Evolutionary conservation across 2,113 vertebrate species (phyloP).

Genomic region (Pseudonaja textilis): DNA sequence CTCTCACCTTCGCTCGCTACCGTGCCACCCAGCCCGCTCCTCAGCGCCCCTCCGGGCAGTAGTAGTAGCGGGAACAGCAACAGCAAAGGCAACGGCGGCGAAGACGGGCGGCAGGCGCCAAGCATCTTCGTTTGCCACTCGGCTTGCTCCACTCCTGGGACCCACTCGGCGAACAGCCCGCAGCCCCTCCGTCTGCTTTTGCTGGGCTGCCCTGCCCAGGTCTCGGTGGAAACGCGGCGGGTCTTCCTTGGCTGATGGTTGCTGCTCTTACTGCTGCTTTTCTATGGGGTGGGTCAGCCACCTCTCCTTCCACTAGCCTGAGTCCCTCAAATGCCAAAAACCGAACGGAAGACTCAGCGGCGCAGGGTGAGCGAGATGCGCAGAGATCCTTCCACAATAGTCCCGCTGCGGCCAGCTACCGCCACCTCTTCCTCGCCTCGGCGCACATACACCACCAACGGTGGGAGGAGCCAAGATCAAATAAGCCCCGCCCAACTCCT

Average conservation of each 20-base stretch:
- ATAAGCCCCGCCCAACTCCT: not conserved
- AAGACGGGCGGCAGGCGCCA: conserved; percentile 30
- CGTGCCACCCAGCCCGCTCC: conserved; percentile 66
- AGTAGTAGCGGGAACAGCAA: conserved; percentile 38
- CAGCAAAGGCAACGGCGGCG: conserved; percentile 46
- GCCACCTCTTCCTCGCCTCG: not conserved
- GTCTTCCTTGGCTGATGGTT: not conserved
- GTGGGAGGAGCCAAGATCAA: not conserved
- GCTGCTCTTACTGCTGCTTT: not conserved
- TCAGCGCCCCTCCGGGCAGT: conserved; percentile 60
- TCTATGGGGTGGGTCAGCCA: not conserved
- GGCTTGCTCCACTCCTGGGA: not conserved
- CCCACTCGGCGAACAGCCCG: not conserved
- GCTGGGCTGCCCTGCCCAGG: not conserved
- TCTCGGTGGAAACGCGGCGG: not conserved
- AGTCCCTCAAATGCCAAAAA: too few species aligned
- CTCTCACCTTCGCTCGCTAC: conserved; percentile 70
- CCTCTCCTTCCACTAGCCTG: not conserved
- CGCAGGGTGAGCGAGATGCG: not conserved
- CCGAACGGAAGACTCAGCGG: not conserved
- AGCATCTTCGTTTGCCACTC: conserved; percentile 28
- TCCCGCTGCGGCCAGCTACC: not conserved
- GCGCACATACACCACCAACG: not conserved
- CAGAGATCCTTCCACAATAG: not conserved
- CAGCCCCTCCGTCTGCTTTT: not conserved